These are phyloP conservation scores for Hydropsyche betteni DNA, from an alignment of 2,888 invertebrate genomes.

Conservation along the genomic window DNA sequence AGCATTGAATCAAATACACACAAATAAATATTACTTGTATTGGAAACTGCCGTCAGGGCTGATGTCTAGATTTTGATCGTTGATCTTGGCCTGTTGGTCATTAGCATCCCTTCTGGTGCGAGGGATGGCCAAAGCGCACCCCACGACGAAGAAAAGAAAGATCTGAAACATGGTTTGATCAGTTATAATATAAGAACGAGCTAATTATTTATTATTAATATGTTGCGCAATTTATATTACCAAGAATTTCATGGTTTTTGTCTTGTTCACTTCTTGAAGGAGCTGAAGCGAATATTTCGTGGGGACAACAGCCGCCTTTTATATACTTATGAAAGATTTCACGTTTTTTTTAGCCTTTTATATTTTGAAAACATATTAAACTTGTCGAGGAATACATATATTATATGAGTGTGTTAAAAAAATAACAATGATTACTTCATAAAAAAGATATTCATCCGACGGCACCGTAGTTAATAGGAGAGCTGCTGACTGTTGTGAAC, in stretches of 20 bases:
- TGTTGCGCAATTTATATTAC: conserved; percentile 12
- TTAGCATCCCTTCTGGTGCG: conserved; percentile 38
- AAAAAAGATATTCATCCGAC: conserved; percentile 11
- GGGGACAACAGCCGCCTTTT: neutral
- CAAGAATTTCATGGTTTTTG: conserved; percentile 36
- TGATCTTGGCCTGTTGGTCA: conserved; percentile 45
- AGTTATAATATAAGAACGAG: neutral
- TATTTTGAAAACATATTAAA: conserved; percentile 35
- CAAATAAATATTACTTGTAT: conserved; percentile 58
- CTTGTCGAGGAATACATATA: conserved; percentile 30
- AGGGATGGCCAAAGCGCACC: conserved; percentile 25
- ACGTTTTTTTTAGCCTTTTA: conserved; percentile 17
- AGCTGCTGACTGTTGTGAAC: neutral
- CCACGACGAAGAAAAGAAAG: conserved; percentile 19
- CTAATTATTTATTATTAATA: neutral
- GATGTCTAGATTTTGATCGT: conserved; percentile 60
- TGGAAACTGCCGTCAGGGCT: conserved; percentile 64
- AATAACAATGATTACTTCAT: conserved; percentile 28
- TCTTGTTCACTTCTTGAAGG: conserved; percentile 31
- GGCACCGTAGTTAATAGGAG: conserved; percentile 4
- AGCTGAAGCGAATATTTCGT: conserved; percentile 13
- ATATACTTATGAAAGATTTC: conserved; percentile 18
- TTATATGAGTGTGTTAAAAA: neutral
- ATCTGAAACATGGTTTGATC: neutral
- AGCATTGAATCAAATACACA: neutral